Evolutionary conservation across 1,140 invertebrate genomes (phyloP), one percentile per base, ranked within the genome.

Genomic region (Ostrea denselamellosa): DNA sequence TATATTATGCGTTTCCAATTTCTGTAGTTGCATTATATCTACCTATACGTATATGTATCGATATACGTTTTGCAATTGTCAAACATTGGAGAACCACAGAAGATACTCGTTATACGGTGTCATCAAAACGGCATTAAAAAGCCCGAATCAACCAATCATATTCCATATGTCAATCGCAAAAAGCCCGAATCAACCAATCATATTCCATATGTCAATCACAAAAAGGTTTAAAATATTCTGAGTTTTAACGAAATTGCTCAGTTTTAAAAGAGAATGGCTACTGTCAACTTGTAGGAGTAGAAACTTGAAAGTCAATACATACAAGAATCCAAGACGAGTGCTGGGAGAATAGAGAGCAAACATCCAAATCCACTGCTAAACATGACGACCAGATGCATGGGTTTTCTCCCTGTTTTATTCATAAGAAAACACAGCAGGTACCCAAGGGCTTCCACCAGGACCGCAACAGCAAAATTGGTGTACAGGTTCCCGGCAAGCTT

Each of bases 401-500:
- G 53, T 62, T 85, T 85, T 25, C 83, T 85, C 9, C 83, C 83
- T 10, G 83, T 85, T 51, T 54, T 56, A 25, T 85, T 62, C 53
- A 85, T 56, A 17, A 85, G 54, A 34, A 85, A 85, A 44, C 53
- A 58, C 8, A 85, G 10, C 2, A 17, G 28, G 17, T 85, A 85
- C 2, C 83, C 83, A 25, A 85, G n/a, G 10, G n/a, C 83, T 25
- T 85, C 83, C 9, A 85, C 83, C 5, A 28, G 12, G 9, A 85
- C 83, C 0, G 19, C 56, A 17, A 85, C 25, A 8, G 34, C 19
- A 51, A 85, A 85, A 17, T 56, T 85, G 8, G 62, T 10, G 22
- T 12, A 85, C 17, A 85, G 25, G 54, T 85, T 62, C 12, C 83
- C 83, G 25, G n/a, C 83, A 85, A 85, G 83, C 25, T 85, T 56